A percentile compares a stretch with the other conserved stretches of the same genome.
phyloP scores from a whole-genome alignment of 2,888 invertebrate genomes.

The Masnerella sp. region DNA sequence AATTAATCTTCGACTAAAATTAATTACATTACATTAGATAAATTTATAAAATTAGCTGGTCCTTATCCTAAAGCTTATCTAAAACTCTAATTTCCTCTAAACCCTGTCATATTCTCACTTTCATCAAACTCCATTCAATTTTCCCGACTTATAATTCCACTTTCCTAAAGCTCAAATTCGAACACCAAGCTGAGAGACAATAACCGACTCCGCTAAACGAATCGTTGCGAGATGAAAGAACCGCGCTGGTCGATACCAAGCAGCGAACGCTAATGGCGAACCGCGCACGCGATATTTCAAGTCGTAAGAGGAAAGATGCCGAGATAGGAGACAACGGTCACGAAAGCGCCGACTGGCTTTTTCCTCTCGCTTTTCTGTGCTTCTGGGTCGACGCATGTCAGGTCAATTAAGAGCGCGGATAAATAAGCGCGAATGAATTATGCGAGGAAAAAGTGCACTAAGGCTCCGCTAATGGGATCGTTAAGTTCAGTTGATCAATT shows the following conservation, averaged over 20 bases:
- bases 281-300: slow-evolving; percentile 75
- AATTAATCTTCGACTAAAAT: too few species aligned
- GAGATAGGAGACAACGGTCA: slow-evolving; percentile 74
- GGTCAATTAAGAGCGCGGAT: slow-evolving; percentile 41
- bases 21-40: too few species aligned
- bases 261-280: slow-evolving; percentile 70
- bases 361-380: slow-evolving; percentile 58
- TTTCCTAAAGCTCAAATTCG: too few species aligned
- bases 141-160: too few species aligned
- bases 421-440: slow-evolving; percentile 45
- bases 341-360: slow-evolving; percentile 67
- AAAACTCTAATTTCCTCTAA: too few species aligned
- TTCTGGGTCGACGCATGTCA: slow-evolving; percentile 48
- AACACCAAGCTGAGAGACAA: too few species aligned
- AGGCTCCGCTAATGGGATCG: slow-evolving; percentile 21
- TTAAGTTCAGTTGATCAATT: slow-evolving; percentile 27
- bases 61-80: too few species aligned
- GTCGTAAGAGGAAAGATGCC: slow-evolving; percentile 70
- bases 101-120: too few species aligned
- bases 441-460: slow-evolving; percentile 18
- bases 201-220: slow-evolving; percentile 42
- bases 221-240: slow-evolving; percentile 48
- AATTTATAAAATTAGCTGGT: too few species aligned
- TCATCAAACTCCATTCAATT: too few species aligned
- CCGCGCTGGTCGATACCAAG: slow-evolving; percentile 69